Conservation (phyloP, 2,797 vertebrate species). For the Sebastes taczanowskii region DNA sequence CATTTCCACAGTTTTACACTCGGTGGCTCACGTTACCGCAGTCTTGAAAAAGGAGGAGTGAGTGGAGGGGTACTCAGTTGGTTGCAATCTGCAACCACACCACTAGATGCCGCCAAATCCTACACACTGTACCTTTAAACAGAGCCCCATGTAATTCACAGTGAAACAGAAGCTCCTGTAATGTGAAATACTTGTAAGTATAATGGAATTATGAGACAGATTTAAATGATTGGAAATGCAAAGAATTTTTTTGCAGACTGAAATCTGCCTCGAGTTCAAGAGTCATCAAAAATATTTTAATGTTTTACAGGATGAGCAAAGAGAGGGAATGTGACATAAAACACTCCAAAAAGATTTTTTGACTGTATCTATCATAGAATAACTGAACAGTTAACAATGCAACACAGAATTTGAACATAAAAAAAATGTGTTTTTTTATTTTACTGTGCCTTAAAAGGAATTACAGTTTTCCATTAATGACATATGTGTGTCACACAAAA, state of each 20-base stretch:
- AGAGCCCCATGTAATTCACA: not conserved
- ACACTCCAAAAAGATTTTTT: not conserved
- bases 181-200: not conserved
- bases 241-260: not conserved
- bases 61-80: no score
- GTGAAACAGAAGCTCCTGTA: not conserved
- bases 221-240: not conserved
- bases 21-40: rapidly evolving
- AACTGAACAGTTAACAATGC: not conserved
- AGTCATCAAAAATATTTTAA: not conserved
- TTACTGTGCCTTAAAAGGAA: not conserved
- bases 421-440: not conserved
- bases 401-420: not conserved
- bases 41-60: no score
- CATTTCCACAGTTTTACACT: no score
- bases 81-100: no score
- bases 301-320: not conserved
- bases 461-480: not conserved
- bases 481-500: not conserved
- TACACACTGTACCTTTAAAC: no score
- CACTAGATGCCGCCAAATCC: no score
- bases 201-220: not conserved
- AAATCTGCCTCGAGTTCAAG: not conserved
- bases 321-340: not conserved
- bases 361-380: not conserved